Evolutionary conservation across 1,140 invertebrate genomes (phyloP), one percentile per base, ranked within the genome.

Genomic region (Cyrtorhinus lividipennis): DNA sequence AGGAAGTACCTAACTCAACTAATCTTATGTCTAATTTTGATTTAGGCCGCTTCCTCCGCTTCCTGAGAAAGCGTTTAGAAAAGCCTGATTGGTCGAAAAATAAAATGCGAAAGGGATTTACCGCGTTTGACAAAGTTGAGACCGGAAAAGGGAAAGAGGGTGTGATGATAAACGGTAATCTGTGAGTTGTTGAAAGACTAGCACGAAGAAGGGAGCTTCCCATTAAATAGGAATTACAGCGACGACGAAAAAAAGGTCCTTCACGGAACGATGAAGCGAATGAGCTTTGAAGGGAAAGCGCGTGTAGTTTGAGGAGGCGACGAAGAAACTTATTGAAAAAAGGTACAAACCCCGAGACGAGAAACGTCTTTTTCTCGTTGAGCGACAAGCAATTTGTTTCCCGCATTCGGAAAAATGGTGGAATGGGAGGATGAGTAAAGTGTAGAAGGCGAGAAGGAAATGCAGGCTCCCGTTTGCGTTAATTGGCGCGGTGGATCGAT

Each of bases 401-500:
- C n/a, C n/a, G n/a, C n/a, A n/a, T n/a, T n/a, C n/a, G n/a, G n/a
- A n/a, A n/a, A n/a, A n/a, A n/a, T n/a, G n/a, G n/a, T n/a, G n/a
- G n/a, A n/a, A n/a, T n/a, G n/a, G n/a, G n/a, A n/a, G n/a, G n/a
- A n/a, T n/a, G n/a, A n/a, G n/a, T n/a, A n/a, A n/a, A n/a, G n/a
- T n/a, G n/a, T n/a, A n/a, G n/a, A n/a, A n/a, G n/a, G n/a, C n/a
- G 48, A 8, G 20, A 22, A 53, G 48, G 48, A 53, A 53, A 53
- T 53, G 48, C 48, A 53, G 48, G 10, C 10, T 13, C 8, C 12
- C 5, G 5, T 53, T 22, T 53, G 20, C 48, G 10, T 53, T 53
- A 53, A 53, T 53, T 53, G 48, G 48, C 5, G n/a, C n/a, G 18
- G 10, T 20, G 48, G 48, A 53, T 53, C 48, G 48, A 53, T 53